These are phyloP conservation scores for Lates calcarifer DNA, from an alignment of 2,113 vertebrate genomes.

Conservation along the genomic window DNA sequence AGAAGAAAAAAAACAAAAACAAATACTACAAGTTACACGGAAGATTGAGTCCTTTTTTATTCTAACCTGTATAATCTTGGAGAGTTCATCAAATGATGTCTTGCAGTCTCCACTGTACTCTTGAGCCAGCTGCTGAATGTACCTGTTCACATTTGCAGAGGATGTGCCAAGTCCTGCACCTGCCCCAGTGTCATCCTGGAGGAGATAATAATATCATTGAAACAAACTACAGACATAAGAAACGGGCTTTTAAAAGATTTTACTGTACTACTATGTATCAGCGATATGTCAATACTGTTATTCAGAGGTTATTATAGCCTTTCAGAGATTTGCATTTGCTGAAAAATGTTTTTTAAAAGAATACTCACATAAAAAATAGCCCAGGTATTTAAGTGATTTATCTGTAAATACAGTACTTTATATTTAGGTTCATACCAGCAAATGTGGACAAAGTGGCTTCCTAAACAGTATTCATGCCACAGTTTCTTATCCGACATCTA, in stretches of 20 bases:
- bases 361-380: neutral
- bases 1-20: neutral
- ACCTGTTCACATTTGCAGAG: slow-evolving; percentile 96
- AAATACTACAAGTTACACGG: neutral
- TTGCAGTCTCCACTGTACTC: slow-evolving; percentile 99
- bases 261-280: neutral
- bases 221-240: neutral
- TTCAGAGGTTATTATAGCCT: neutral
- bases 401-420: no score
- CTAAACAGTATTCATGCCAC: neutral
- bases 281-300: neutral
- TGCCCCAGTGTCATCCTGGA: slow-evolving; percentile 92
- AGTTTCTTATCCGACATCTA: neutral
- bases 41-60: neutral
- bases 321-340: neutral
- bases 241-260: neutral
- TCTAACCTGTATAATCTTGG: slow-evolving; percentile 97
- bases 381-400: neutral
- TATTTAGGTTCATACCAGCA: no score
- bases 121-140: slow-evolving; percentile 97
- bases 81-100: slow-evolving; percentile 97
- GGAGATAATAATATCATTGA: neutral
- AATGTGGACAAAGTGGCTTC: neutral
- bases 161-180: slow-evolving; percentile 92
- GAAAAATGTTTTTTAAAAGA: neutral